phyloP scores from a whole-genome alignment of 2,888 invertebrate genomes.

The Polylopha cassiicola region DNA sequence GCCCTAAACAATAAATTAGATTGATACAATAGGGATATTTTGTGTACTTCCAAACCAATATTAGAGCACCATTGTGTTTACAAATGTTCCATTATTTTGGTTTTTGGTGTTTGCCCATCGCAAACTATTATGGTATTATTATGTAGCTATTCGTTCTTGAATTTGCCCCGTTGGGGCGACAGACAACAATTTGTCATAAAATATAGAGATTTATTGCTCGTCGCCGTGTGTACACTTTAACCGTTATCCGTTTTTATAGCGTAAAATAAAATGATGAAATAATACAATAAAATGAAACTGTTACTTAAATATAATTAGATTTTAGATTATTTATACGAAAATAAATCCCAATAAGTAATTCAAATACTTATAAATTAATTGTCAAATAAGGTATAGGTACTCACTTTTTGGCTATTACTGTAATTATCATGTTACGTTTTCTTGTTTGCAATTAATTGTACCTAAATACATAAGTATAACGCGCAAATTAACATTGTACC shows the following conservation, averaged over 20 bases:
- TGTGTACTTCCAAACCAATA: conserved; percentile 58
- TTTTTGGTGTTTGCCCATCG: conserved; percentile 63
- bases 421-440: too few species aligned
- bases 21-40: conserved; percentile 51
- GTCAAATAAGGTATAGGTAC: too few species aligned
- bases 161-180: conserved; percentile 60
- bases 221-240: conserved; percentile 57
- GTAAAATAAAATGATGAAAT: conserved; percentile 56
- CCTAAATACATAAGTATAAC: too few species aligned
- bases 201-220: conserved; percentile 73
- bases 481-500: too few species aligned
- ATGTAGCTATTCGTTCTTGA: conserved; percentile 70
- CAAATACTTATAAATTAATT: too few species aligned
- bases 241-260: conserved; percentile 72
- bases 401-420: too few species aligned
- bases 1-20: conserved; percentile 58
- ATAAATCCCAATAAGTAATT: too few species aligned
- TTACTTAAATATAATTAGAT: too few species aligned
- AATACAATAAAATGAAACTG: conserved; percentile 64
- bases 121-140: conserved; percentile 63
- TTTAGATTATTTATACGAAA: too few species aligned
- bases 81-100: conserved; percentile 54
- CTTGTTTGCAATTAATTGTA: too few species aligned
- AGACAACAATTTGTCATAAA: conserved; percentile 76
- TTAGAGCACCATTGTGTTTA: conserved; percentile 60